Evolutionary conservation across 2,888 invertebrate species (phyloP), one percentile per base, ranked within the genome.

Genomic region (Ellobium chinense): DNA sequence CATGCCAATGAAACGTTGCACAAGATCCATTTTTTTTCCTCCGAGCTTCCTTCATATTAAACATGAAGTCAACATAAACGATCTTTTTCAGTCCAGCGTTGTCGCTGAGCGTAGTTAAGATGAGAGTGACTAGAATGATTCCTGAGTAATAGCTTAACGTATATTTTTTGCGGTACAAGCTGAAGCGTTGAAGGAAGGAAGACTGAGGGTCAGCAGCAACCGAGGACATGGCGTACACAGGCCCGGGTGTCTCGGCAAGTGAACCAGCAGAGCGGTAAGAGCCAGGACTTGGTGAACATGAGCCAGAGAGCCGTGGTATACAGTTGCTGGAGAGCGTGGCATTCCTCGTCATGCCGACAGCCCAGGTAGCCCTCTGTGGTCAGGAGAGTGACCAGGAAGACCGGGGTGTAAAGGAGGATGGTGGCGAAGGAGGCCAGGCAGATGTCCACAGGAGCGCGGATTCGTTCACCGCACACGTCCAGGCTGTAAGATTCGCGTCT

Each of bases 361-460:
- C 81, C 81, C 39, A 81, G 63, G 70, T 79, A 77, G 27, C 82
- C 82, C 24, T 82, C 82, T 9, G 82, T 82, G 36, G 83, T 82
- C 34, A 83, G 81, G 24, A 84, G 79, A 12, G 72, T 73, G 75
- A 81, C 72, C 34, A 84, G 80, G 65, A 83, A 83, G 37, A 81
- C 78, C 7, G 85, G 84, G 0, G 84, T 78, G 80, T 85, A 85
- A 56, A 84, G 77, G 54, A 84, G 79, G 29, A 85, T 65, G 56
- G 82, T 82, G 68, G 82, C 60, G 63, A 85, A 85, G 63, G 83
- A 83, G 37, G 81, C 85, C 81, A 84, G 60, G 60, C 84, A 83
- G 63, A 85, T 83, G 70, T 85, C 85, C 60, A 84, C 83, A 21
- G 85, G 85, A 18, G 85, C 83, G 56, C 82, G 83, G 58, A 85